These are phyloP conservation scores for Netelia inedita DNA, from an alignment of 2,888 invertebrate genomes.

Conservation along the genomic window DNA sequence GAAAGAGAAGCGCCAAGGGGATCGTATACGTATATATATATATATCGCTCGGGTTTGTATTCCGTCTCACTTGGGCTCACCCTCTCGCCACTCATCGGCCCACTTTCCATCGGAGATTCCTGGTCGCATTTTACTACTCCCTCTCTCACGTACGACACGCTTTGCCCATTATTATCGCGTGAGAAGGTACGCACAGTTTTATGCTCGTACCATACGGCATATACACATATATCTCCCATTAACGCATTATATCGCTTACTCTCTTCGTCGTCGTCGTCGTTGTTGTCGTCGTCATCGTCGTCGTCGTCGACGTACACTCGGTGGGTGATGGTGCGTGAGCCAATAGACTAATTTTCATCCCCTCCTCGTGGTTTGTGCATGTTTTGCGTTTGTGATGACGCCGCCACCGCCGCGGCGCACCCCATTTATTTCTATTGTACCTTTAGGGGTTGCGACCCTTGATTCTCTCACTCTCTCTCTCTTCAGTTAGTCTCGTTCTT, in stretches of 20 bases:
- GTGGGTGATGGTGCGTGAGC: slow-evolving; percentile 60
- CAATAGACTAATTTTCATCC: slow-evolving; percentile 62
- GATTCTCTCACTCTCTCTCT: background rate
- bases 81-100: slow-evolving; percentile 59
- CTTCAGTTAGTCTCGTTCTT: background rate
- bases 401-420: background rate
- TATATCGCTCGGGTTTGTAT: background rate
- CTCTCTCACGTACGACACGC: slow-evolving; percentile 39
- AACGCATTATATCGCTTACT: slow-evolving; percentile 21
- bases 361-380: slow-evolving; percentile 28
- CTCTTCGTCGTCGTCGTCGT: background rate
- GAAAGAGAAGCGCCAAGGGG: background rate
- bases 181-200: slow-evolving; percentile 46
- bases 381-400: slow-evolving; percentile 30
- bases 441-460: background rate
- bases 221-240: slow-evolving; percentile 22
- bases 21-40: background rate
- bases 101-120: slow-evolving; percentile 57
- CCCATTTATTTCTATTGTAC: slow-evolving; percentile 3
- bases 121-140: slow-evolving; percentile 35
- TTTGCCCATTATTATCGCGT: slow-evolving; percentile 55
- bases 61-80: slow-evolving; percentile 34
- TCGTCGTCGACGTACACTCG: slow-evolving; percentile 9
- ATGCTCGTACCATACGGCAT: background rate
- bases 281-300: no score